phyloP scores from a whole-genome alignment of 2,888 invertebrate genomes.

The Ennomos quercinarius region DNA sequence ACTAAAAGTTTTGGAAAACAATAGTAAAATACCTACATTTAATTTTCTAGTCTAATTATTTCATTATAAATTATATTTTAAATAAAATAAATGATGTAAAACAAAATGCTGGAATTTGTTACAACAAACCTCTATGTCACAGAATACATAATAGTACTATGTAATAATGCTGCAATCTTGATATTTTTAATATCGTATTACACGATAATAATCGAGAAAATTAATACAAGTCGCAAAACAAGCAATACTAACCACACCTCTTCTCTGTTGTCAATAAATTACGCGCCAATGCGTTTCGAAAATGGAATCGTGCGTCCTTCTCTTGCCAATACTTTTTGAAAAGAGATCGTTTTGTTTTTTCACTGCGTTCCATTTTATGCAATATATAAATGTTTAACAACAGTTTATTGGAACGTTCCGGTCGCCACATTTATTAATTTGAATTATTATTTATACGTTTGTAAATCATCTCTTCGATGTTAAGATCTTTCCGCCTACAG shows the following conservation, averaged over 20 bases:
- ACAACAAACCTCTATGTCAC: conserved; percentile 17
- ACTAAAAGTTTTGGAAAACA: too few relatives aligned
- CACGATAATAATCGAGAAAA: conserved; percentile 43
- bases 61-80: too few relatives aligned
- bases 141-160: too few relatives aligned
- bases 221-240: conserved; percentile 55
- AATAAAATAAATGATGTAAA: conserved; percentile 12
- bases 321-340: conserved; percentile 46
- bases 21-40: too few relatives aligned
- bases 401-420: conserved; percentile 56
- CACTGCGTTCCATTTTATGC: conserved; percentile 37
- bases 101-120: conserved; percentile 28
- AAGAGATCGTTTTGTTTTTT: conserved; percentile 34
- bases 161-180: conserved; percentile 33
- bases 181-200: conserved; percentile 44
- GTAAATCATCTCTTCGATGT: conserved; percentile 79
- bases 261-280: conserved; percentile 53
- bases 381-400: conserved; percentile 60
- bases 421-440: conserved; percentile 63
- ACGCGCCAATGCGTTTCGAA: conserved; percentile 50
- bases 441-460: conserved; percentile 67
- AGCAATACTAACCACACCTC: conserved; percentile 52
- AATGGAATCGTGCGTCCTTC: conserved; percentile 28
- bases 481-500: conserved; percentile 59
- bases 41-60: too few relatives aligned